Evolutionary conservation across 2,113 vertebrate genomes (phyloP), one percentile per base, ranked within the genome.

Genomic region (Philantomba maxwellii): DNA sequence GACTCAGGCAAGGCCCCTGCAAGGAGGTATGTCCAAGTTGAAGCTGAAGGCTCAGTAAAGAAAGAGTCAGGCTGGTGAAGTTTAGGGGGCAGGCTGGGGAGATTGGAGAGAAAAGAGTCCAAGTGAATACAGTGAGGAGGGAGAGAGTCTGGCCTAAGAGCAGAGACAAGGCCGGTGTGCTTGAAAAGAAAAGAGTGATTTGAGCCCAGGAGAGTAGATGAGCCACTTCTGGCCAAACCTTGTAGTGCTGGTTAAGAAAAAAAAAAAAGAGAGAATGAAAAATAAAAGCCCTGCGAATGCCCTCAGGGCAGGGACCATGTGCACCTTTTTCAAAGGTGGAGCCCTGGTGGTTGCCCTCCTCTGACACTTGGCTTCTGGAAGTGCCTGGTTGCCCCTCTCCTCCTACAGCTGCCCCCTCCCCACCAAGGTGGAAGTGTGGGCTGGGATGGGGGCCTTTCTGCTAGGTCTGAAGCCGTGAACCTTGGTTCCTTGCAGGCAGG

Each of bases 401-500:
- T 25, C 64, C 70, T 39, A 62, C 1, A 60, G 14, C 6, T 26
- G 30, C 30, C 36, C 3, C 5, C 25, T 2, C 21, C 28, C 75
- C 30, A 23, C 49, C 49, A n/a, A 53, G 30, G 49, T 81, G 2
- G 33, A 11, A 10, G 6, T n/a, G 49, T 23, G 19, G 49, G 78
- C 49, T 11, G 16, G 16, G 28, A 2, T 17, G 30, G 47, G 16
- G 75, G 30, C 12, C 70, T 75, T 91, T 73, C 77, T 36, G 60
- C 30, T 47, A 23, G 25, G 43, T 26, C n/a, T 49, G 21, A 8
- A 13, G 80, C 36, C 7, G 0, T 13, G 13, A 26, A 30, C 28
- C 0, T 43, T 43, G 30, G 11, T 30, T 58, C n/a, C 3, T 0
- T 5, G 30, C 36, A 36, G 45, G 5, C 7, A 15, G 16, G 45